These are phyloP conservation scores for Melanargia galathea DNA, from an alignment of 2,888 invertebrate genomes.

Conservation along the genomic window DNA sequence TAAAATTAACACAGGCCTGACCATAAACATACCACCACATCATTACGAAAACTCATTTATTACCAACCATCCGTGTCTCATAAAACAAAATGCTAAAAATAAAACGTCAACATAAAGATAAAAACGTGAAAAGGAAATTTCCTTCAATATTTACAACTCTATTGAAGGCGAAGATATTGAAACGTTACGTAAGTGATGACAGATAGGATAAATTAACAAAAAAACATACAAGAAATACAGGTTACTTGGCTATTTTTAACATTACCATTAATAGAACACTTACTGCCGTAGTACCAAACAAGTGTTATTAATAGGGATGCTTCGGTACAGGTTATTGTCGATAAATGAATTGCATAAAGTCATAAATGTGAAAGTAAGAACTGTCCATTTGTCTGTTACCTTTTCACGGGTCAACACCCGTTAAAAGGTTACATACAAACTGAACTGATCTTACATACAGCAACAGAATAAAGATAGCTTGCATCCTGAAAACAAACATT, in stretches of 20 bases:
- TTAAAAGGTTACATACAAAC: too few relatives aligned
- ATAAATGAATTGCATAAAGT: too few relatives aligned
- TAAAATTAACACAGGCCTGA: not conserved
- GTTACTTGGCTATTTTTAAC: not conserved
- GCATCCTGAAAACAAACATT: too few relatives aligned
- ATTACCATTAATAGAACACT: too few relatives aligned
- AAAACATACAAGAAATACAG: not conserved
- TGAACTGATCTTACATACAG: too few relatives aligned
- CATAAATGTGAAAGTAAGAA: too few relatives aligned
- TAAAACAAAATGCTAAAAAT: not conserved
- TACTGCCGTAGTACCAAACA: too few relatives aligned
- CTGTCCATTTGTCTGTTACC: too few relatives aligned
- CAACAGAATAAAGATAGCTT: too few relatives aligned
- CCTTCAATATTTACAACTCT: constrained; percentile 21
- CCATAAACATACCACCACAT: not conserved
- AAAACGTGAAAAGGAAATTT: constrained; percentile 19
- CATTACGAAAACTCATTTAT: not conserved
- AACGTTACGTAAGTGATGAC: not conserved
- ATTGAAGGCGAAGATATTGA: constrained; percentile 3
- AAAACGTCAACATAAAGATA: constrained; percentile 6
- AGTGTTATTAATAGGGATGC: too few relatives aligned
- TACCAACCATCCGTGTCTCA: not conserved
- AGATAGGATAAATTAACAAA: not conserved
- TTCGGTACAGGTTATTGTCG: too few relatives aligned
- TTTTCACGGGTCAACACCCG: too few relatives aligned